These are phyloP conservation scores for Cariama cristata DNA, from an alignment of 2,113 vertebrate species.

Conservation along the genomic window DNA sequence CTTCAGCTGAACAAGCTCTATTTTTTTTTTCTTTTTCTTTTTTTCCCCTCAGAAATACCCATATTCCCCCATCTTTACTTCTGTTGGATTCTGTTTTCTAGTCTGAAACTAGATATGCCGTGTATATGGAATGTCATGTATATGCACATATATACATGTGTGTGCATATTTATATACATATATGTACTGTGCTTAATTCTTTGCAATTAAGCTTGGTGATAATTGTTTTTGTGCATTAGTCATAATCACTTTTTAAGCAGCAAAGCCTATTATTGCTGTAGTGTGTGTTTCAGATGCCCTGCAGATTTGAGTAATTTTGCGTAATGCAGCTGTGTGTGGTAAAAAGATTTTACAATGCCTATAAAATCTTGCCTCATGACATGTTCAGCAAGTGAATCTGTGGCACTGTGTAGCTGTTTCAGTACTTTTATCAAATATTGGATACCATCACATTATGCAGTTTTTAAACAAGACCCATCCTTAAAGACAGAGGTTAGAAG, in stretches of 20 bases:
- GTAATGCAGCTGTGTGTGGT: slow-evolving; percentile 79
- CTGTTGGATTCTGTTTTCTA: not conserved
- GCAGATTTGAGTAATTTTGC: slow-evolving; percentile 78
- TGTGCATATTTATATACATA: not conserved
- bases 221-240: slow-evolving; percentile 77
- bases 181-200: slow-evolving; percentile 50
- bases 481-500: not conserved
- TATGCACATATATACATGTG: not conserved
- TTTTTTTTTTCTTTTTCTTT: not conserved
- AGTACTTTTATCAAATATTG: slow-evolving; percentile 61
- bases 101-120: not conserved
- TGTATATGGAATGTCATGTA: not conserved
- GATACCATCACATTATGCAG: not conserved
- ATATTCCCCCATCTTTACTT: not conserved
- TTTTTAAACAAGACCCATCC: slow-evolving; percentile 62
- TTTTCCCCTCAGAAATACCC: not conserved
- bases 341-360: slow-evolving; percentile 78
- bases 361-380: slow-evolving; percentile 79
- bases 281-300: slow-evolving; percentile 74
- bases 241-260: slow-evolving; percentile 80
- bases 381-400: slow-evolving; percentile 73
- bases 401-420: slow-evolving; percentile 34
- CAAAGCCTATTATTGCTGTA: slow-evolving; percentile 74
- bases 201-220: slow-evolving; percentile 70
- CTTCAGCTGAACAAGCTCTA: not conserved